phyloP scores from a whole-genome alignment of 2,888 invertebrate species.

The Rapana venosa region DNA sequence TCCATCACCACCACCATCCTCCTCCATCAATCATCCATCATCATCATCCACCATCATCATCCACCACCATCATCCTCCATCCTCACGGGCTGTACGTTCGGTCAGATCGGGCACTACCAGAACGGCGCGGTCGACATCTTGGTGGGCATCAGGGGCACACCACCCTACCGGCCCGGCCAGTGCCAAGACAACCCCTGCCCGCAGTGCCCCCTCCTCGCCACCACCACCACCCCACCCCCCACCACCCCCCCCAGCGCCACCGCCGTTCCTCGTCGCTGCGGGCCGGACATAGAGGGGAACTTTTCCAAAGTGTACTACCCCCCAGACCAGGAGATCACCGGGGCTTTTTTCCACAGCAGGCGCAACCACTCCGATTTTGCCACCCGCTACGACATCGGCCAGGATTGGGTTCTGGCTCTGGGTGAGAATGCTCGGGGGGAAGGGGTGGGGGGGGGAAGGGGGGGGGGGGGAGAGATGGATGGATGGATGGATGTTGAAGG shows the following conservation, averaged over 20 bases:
- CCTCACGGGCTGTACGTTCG: background rate
- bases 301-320: constrained; percentile 55
- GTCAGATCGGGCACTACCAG: constrained; percentile 16
- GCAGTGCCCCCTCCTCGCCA: constrained; percentile 56
- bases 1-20: too few species aligned
- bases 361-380: constrained; percentile 38
- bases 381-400: constrained; percentile 58
- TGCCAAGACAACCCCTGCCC: constrained; percentile 11
- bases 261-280: constrained; percentile 47
- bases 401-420: constrained; percentile 91
- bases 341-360: constrained; percentile 52
- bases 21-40: too few species aligned
- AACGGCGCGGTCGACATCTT: too few species aligned
- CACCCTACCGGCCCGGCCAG: background rate
- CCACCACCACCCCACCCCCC: constrained; percentile 44
- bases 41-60: too few species aligned
- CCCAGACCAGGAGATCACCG: constrained; percentile 63
- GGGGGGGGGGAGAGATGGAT: background rate
- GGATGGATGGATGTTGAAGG: too few species aligned
- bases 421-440: constrained; percentile 83
- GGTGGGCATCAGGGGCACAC: too few species aligned
- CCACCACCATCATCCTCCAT: too few species aligned
- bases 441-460: constrained; percentile 79
- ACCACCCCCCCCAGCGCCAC: constrained; percentile 43
- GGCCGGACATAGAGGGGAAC: constrained; percentile 37